Evolutionary conservation across 2,888 invertebrate species (phyloP).

Genomic region (Idaea biselata): DNA sequence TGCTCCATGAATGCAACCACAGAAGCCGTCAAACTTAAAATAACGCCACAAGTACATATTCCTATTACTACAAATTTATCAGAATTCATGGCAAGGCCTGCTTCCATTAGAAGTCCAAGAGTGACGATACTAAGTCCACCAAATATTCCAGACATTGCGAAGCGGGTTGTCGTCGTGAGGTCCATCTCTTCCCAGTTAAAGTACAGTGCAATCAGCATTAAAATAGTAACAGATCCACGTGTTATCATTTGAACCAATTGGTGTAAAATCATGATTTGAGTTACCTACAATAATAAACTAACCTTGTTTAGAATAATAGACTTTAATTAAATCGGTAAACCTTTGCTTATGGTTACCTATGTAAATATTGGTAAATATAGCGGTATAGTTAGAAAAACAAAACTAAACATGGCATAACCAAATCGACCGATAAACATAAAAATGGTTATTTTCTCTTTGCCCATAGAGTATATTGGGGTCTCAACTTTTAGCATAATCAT

Average conservation of each 20-base stretch:
- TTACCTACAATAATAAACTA: background rate
- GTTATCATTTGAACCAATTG: constrained; percentile 47
- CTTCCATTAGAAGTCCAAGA: constrained; percentile 52
- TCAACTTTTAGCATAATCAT: no score
- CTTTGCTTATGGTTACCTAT: no score
- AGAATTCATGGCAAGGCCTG: constrained; percentile 36
- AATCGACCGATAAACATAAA: no score
- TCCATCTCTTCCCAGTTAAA: constrained; percentile 43
- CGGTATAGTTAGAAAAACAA: no score
- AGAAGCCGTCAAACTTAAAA: background rate
- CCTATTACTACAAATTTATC: constrained; percentile 35
- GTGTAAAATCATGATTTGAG: background rate
- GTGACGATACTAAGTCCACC: constrained; percentile 44
- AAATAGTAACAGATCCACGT: constrained; percentile 40
- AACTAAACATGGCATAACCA: no score
- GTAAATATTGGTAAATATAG: no score
- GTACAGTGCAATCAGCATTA: constrained; percentile 44
- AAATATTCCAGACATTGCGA: constrained; percentile 49
- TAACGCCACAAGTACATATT: background rate
- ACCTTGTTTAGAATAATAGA: no score
- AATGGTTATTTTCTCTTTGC: no score
- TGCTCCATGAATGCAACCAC: background rate
- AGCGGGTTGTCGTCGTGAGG: constrained; percentile 35
- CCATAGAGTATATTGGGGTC: no score
- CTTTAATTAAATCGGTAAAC: no score